phyloP scores from a whole-genome alignment of 2,113 vertebrate species.

The Patagioenas fasciata region DNA sequence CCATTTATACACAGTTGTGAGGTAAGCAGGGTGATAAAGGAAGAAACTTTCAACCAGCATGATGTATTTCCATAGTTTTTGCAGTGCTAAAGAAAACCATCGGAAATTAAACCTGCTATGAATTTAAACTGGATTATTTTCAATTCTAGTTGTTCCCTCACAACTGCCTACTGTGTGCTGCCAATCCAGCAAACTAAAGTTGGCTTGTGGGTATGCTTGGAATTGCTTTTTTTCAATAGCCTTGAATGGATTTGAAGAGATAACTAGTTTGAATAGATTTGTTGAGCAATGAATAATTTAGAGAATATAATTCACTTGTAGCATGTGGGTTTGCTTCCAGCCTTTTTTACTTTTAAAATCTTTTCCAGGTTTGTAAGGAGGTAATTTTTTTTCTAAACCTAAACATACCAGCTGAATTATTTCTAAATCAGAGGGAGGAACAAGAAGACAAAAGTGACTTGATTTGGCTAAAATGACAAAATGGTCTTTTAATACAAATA shows the following conservation, averaged over 20 bases:
- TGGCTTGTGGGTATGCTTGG: neutral
- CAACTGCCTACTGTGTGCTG: neutral
- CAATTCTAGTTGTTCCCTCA: neutral
- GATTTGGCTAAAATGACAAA: neutral
- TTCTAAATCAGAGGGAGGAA: neutral
- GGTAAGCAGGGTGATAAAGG: neutral
- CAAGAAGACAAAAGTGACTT: neutral
- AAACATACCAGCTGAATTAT: neutral
- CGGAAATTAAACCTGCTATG: neutral
- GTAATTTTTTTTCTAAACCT: neutral
- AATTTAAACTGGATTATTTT: neutral
- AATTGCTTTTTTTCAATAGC: neutral
- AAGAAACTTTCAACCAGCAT: neutral
- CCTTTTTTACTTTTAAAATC: neutral
- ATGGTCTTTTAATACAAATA: neutral
- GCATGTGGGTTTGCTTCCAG: neutral
- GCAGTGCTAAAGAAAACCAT: neutral
- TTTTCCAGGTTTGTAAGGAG: neutral
- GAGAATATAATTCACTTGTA: neutral
- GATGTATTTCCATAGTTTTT: neutral
- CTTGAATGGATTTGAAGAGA: neutral
- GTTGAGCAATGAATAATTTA: neutral
- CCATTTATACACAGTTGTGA: fast-evolving
- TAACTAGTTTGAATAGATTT: neutral
- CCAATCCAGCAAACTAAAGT: neutral